phyloP scores from a whole-genome alignment of 2,888 invertebrate genomes.

The Cephus spinipes region DNA sequence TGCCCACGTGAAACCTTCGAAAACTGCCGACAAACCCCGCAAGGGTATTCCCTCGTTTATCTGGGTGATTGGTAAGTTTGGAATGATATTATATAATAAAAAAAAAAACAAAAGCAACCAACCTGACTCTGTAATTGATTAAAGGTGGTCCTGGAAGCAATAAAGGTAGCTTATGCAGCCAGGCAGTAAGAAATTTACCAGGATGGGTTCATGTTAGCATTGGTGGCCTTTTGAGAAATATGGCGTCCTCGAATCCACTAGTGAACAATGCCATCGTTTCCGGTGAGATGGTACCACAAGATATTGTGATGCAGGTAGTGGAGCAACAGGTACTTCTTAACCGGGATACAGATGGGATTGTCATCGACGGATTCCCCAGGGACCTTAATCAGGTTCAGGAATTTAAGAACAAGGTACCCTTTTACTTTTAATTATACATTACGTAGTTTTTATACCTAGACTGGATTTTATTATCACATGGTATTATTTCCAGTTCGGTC shows the following conservation, averaged over 20 bases:
- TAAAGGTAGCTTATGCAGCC: slow-evolving; percentile 83
- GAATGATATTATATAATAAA: not conserved
- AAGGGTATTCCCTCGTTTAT: slow-evolving; percentile 66
- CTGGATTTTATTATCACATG: not conserved
- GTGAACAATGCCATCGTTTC: slow-evolving; percentile 79
- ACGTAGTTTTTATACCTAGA: not conserved
- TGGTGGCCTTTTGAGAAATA: slow-evolving; percentile 80
- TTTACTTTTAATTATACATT: slow-evolving; percentile 7
- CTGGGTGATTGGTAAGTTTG: slow-evolving; percentile 67
- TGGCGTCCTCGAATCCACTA: slow-evolving; percentile 76
- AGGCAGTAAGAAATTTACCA: slow-evolving; percentile 75
- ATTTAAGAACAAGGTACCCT: slow-evolving; percentile 87
- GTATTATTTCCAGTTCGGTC: slow-evolving; percentile 73
- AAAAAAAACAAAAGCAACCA: not conserved
- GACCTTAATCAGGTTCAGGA: slow-evolving; percentile 88
- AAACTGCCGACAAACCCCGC: slow-evolving; percentile 52
- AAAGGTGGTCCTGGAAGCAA: slow-evolving; percentile 91
- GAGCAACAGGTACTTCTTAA: slow-evolving; percentile 72
- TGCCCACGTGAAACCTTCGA: slow-evolving; percentile 45
- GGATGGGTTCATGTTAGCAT: slow-evolving; percentile 85
- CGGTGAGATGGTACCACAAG: slow-evolving; percentile 86
- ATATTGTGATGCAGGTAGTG: slow-evolving; percentile 82
- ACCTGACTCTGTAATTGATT: not conserved
- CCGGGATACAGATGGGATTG: slow-evolving; percentile 75
- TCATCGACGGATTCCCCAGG: slow-evolving; percentile 95